These are phyloP conservation scores for Cabera pusaria DNA, from an alignment of 2,888 invertebrate genomes.

Conservation along the genomic window DNA sequence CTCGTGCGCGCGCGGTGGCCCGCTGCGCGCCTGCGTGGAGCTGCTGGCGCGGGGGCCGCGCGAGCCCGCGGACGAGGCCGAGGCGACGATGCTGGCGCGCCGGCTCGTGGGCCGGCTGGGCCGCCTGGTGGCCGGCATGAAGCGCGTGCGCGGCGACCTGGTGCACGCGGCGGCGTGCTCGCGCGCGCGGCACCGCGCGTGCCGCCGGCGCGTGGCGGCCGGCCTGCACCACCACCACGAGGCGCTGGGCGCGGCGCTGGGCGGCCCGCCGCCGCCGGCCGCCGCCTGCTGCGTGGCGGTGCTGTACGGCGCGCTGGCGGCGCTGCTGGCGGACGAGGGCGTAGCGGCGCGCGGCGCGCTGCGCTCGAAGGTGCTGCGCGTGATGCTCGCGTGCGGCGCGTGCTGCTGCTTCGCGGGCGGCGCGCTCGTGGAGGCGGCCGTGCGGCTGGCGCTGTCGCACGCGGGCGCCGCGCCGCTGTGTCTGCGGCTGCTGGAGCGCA, in stretches of 20 bases:
- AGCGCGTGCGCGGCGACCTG: conserved; percentile 82
- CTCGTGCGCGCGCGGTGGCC: conserved; percentile 82
- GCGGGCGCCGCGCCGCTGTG: conserved; percentile 62
- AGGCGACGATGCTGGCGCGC: too few relatives aligned
- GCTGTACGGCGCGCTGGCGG: conserved; percentile 78
- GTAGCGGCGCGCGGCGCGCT: conserved; percentile 60
- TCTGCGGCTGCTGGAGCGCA: conserved; percentile 81
- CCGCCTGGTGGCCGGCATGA: conserved; percentile 50
- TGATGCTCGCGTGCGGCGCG: conserved; percentile 82
- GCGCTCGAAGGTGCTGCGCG: conserved; percentile 74
- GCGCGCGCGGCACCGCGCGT: conserved; percentile 76
- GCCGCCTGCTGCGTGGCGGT: conserved; percentile 82
- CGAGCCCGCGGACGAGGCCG: too few relatives aligned
- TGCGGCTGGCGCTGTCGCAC: conserved; percentile 72
- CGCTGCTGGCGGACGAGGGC: conserved; percentile 70
- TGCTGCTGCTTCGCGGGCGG: conserved; percentile 86
- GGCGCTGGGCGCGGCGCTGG: conserved; percentile 75
- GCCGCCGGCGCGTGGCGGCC: conserved; percentile 63
- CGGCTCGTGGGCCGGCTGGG: too few relatives aligned
- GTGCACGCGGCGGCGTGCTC: conserved; percentile 80
- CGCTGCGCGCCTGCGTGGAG: conserved; percentile 80
- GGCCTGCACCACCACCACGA: conserved; percentile 84
- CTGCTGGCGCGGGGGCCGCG: conserved; percentile 31
- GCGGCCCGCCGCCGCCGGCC: conserved; percentile 60
- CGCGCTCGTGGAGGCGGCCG: conserved; percentile 72